Base-by-base conservation (phyloP, 2,797 vertebrate genomes). In the Cetoscarus ocellatus region DNA sequence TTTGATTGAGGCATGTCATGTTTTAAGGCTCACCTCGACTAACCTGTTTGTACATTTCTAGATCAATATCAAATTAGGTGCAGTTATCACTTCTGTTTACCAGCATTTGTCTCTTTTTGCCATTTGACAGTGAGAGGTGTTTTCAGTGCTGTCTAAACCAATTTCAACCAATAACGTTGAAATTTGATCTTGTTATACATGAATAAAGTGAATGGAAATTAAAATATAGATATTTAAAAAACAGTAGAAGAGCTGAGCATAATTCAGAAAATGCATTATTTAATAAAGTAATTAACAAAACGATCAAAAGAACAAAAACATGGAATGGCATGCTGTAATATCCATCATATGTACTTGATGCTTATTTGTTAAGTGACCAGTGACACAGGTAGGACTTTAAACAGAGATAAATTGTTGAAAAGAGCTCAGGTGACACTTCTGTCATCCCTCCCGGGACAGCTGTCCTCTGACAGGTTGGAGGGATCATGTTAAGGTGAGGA, bases 241-340 rank as follows among this genome's bases (percentile, higher is more conserved):
- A 54, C 5, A 38, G 8, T 7, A 39, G 27, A 6, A 7, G 13
- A 36, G 19, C 12, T 67, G 18, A 7, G 6, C 2, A 34, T 39
- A 9, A 63, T 73, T 85, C 71, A 75, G 82, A 86, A 85, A 84
- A 85, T 80, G 79, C 76, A 85, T 87, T 85, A 79, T 91, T 93
- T 91, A 93, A 89, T 91, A 91, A 86, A 85, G 89, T 71, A 83
- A 91, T 83, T 71, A 79, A 87, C 67, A 85, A 79, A 69, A 81
- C 55, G 4, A 27, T 27, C 27, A 69, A 65, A 75, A 72, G 36
- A 8, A 61, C 73, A 38, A 55, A 72, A 70, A 82, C 66, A 92
- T 84, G 84, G 82, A 91, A 91, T 83, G 84, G 60, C 89, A 88
- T 92, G 90, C 79, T 9, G 67, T 88, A 77, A 90, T 86, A 87